Evolutionary conservation across 2,113 vertebrate genomes (phyloP), one percentile per base, ranked within the genome.

Genomic region (Ictidomys tridecemlineatus): DNA sequence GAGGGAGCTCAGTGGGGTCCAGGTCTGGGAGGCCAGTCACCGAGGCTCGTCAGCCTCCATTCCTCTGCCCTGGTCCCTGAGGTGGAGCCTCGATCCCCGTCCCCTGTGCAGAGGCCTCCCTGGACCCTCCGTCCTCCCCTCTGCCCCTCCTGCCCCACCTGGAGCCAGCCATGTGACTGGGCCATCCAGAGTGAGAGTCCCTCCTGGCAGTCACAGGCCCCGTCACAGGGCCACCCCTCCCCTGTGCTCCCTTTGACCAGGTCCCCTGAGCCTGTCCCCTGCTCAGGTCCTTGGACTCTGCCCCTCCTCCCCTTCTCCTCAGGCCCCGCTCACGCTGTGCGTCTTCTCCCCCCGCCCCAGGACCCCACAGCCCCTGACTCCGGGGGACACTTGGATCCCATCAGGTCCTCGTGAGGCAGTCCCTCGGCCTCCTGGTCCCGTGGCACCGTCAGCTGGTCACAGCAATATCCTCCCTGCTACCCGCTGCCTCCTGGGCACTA

Each of bases 381-480:
- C n/a, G 18, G 24, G 26, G 32, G 3, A 65, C 2, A 0, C 14
- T 61, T 70, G 42, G 8, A 8, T 39, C 88, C 56, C 14, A 2
- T 5, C 45, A 37, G 30, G 32, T 67, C 16, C 91, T 4, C 32
- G 2, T n/a, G 63, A 73, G 42, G 13, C 6, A 0, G 20, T 0
- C 39, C 34, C 61, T 42, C 61, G 2, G 24, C 61, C 14, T 61
- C 76, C 77, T 42, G 37, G 77, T n/a, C 53, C 53, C 16, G 3
- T 37, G 48, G 1, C 6, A 26, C 16, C n/a, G n/a, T 18, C 70
- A 9, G n/a, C n/a, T 4, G 58, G 37, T 74, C 72, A 4, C 3
- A 1, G 51, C 1, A 26, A 32, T 22, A 8, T 5, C 28, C 58
- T 1, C 42, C 1, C 30, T 42, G 24, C 26, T 86, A 24, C 42